Evolutionary conservation across 2,797 vertebrate species (phyloP), one percentile per base, ranked within the genome.

Genomic region (Borostomias antarcticus): DNA sequence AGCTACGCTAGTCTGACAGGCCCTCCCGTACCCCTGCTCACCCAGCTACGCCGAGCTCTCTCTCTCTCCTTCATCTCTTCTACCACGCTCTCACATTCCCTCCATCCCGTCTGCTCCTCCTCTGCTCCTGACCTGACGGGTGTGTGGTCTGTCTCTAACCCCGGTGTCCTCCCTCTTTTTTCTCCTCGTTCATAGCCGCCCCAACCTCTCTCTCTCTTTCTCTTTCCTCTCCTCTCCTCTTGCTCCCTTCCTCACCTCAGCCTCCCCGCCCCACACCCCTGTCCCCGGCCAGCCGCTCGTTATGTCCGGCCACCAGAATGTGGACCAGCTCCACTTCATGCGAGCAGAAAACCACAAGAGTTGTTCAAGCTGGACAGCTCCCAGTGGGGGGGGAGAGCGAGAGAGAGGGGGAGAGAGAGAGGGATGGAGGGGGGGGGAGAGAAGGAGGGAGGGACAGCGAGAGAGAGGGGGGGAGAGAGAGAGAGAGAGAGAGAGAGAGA

Each of bases 281-380:
- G 91, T 93, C 79, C 90, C 82, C 91, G 92, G 91, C 93, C 93
- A 94, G 93, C 88, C 88, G 88, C 91, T 92, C 91, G 93, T 94
- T 94, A 94, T 86, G 88, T 86, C 92, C 75, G 89, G 90, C 94
- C 94, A 94, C 93, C 89, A 93, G 89, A 82, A 85, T 88, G 89
- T 95, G 94, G 94, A 95, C 68, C 76, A 64, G 66, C 71, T 93
- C 94, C 93, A 93, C 92, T 94, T 94, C 95, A 95, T 95, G 93
- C 90, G 85, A 95, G 92, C 74, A 91, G 86, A 91, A 91, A 92
- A 88, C 94, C 95, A 87, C 95, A 94, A 88, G 74, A 91, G 93
- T 90, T 92, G 88, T 87, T 92, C 87, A 90, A 86, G 76, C 88
- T 94, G 89, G 91, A 93, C 90, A 72, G 80, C 80, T 70, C 88